Evolutionary conservation across 2,888 invertebrate species (phyloP).

Genomic region (Euspilapteryx auroguttella): DNA sequence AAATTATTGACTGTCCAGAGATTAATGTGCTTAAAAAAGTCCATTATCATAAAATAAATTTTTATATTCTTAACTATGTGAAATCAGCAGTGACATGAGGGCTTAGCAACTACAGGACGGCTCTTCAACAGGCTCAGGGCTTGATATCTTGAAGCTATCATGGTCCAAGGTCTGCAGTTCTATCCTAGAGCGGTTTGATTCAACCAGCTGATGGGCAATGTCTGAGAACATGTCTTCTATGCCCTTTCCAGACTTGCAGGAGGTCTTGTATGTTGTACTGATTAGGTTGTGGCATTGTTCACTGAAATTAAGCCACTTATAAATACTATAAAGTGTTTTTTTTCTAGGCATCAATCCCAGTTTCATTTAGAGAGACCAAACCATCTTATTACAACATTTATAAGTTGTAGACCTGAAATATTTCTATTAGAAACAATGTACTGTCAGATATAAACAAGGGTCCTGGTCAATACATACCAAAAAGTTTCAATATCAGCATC

Average conservation of each 20-base stretch:
- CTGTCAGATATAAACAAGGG: too few relatives aligned
- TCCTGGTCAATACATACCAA: too few relatives aligned
- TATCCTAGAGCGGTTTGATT: conserved; percentile 79
- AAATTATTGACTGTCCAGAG: too few relatives aligned
- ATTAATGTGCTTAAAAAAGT: too few relatives aligned
- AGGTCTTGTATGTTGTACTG: conserved; percentile 85
- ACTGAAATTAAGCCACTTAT: conserved; percentile 37
- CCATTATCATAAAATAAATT: too few relatives aligned
- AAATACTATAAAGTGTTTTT: neutral
- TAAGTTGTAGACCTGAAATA: too few relatives aligned
- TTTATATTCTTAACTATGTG: too few relatives aligned
- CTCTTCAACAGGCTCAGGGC: conserved; percentile 60
- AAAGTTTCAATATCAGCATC: conserved; percentile 89
- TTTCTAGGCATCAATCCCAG: neutral
- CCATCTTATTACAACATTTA: too few relatives aligned
- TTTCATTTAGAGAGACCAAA: neutral
- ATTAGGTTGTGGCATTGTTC: conserved; percentile 91
- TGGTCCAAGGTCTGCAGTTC: conserved; percentile 79
- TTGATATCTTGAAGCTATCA: conserved; percentile 75
- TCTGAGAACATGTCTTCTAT: conserved; percentile 90
- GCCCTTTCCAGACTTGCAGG: conserved; percentile 85
- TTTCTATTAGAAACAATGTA: too few relatives aligned
- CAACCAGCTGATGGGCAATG: conserved; percentile 79
- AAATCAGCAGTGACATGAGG: too few relatives aligned
- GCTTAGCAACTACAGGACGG: conserved; percentile 49